Evolutionary conservation across 2,797 vertebrate genomes (phyloP), one percentile per base, ranked within the genome.

Genomic region (Merluccius polli): DNA sequence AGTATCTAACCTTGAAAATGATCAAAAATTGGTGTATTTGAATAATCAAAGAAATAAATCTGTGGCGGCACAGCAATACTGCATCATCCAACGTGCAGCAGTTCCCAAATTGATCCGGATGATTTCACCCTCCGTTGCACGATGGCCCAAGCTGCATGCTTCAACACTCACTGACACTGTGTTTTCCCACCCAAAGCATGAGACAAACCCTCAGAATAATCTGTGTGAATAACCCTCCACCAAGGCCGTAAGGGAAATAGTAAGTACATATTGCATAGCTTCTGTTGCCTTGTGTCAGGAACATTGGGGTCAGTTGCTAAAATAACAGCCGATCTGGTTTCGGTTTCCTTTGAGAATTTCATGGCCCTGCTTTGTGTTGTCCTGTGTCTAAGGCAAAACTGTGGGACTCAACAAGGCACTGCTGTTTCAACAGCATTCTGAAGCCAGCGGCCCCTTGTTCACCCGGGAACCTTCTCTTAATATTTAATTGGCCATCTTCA

Each of bases 81-180:
- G 93, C 93, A 91, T 90, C 90, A 88, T 87, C 84, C 83, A 81
- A 81, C 84, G 86, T 67, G 78, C 72, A 75, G 75, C 85, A 31
- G 84, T 67, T 75, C 67, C 75, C 72, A 71, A 35, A 27, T 35
- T 78, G 78, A 85, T 69, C 41, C 72, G 73, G 67, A 69, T 80
- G 27, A 65, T 79, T 77, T 74, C 78, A 36, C 76, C 77, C 78
- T 74, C 73, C 67, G 81, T 68, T 89, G 92, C 93, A 94, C 89
- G 90, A 74, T 38, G 76, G 77, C 80, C 85, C 82, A 85, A 83
- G 76, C 81, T 79, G 77, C 85, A 76, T 78, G 87, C 89, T 88
- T 86, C 90, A 84, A 81, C 80, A 78, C 78, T 36, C 31, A 76
- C 82, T 86, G 81, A 75, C 69, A 74, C 70, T 72, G 33, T 81